A percentile compares a stretch with the other conserved stretches of the same genome.
phyloP scores from a whole-genome alignment of 2,888 invertebrate species.

The Sinelater perroti region DNA sequence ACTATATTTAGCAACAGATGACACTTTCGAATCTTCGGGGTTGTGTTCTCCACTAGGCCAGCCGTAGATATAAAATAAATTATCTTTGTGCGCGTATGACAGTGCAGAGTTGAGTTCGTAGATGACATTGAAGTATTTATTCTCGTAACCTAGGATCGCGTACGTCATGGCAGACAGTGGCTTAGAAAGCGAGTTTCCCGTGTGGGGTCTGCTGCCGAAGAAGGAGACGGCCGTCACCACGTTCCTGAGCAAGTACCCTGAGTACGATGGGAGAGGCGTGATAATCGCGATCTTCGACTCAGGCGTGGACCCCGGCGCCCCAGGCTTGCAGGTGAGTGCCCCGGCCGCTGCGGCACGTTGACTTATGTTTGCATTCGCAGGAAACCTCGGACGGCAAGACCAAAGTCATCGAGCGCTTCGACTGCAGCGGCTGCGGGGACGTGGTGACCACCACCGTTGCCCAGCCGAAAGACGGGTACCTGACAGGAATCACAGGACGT shows the following conservation, averaged over 20 bases:
- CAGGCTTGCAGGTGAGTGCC: constrained; percentile 85
- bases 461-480: constrained; percentile 73
- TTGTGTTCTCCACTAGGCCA: not conserved
- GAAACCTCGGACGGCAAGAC: constrained; percentile 86
- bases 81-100: constrained; percentile 17
- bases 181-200: constrained; percentile 71
- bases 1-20: too few relatives aligned
- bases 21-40: too few relatives aligned
- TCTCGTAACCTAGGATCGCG: not conserved
- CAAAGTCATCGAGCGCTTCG: constrained; percentile 94
- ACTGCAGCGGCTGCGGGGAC: constrained; percentile 97
- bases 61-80: constrained; percentile 1
- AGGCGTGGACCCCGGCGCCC: constrained; percentile 96
- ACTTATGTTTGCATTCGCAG: too few relatives aligned
- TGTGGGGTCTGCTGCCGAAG: constrained; percentile 89
- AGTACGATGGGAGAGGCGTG: constrained; percentile 90
- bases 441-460: constrained; percentile 87
- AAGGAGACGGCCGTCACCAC: constrained; percentile 91
- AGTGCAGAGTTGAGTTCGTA: constrained; percentile 21
- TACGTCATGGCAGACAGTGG: constrained; percentile 27
- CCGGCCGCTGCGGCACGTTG: too few relatives aligned
- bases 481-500: constrained; percentile 88
- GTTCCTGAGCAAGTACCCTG: constrained; percentile 88
- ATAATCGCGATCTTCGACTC: constrained; percentile 97
- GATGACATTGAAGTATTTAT: constrained; percentile 2